phyloP scores from a whole-genome alignment of 2,888 invertebrate species.

The Eupithecia insigniata region DNA sequence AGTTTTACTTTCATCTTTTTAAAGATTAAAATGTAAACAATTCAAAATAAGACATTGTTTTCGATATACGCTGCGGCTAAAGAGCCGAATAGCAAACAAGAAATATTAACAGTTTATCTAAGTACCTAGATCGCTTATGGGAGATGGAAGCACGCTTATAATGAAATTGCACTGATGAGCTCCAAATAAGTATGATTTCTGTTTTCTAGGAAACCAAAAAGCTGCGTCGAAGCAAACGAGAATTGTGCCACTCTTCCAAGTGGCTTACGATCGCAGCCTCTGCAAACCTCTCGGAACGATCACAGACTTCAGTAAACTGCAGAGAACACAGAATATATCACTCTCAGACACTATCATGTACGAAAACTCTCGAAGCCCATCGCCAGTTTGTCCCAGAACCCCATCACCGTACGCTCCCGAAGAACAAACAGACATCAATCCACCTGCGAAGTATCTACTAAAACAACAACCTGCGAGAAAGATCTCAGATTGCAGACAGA shows the following conservation, averaged over 20 bases:
- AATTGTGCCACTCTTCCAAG: slow-evolving; percentile 78
- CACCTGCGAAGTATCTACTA: slow-evolving; percentile 39
- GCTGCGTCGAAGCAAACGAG: slow-evolving; percentile 56
- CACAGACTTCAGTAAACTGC: slow-evolving; percentile 67
- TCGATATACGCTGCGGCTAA: background rate
- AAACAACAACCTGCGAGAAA: slow-evolving; percentile 49
- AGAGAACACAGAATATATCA: slow-evolving; percentile 27
- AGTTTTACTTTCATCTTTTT: background rate
- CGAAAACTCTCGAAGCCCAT: slow-evolving; percentile 61
- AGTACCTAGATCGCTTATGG: slow-evolving; percentile 8
- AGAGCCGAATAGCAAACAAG: background rate
- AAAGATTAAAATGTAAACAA: too few species aligned
- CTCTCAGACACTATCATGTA: slow-evolving; percentile 14
- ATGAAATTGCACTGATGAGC: slow-evolving; percentile 19
- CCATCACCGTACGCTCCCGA: slow-evolving; percentile 40
- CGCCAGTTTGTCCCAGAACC: slow-evolving; percentile 55
- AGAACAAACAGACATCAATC: slow-evolving; percentile 30
- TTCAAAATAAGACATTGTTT: background rate
- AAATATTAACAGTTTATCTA: background rate
- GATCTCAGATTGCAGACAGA: slow-evolving; percentile 65
- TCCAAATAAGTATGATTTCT: slow-evolving; percentile 55
- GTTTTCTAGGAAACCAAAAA: slow-evolving; percentile 74
- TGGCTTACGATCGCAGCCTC: slow-evolving; percentile 74
- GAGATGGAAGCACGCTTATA: slow-evolving; percentile 25
- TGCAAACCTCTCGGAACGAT: slow-evolving; percentile 77